A percentile compares a stretch with the other conserved stretches of the same genome.
These are phyloP conservation scores for Parnassius smintheus DNA, from an alignment of 2,888 invertebrate genomes.

Conservation along the genomic window DNA sequence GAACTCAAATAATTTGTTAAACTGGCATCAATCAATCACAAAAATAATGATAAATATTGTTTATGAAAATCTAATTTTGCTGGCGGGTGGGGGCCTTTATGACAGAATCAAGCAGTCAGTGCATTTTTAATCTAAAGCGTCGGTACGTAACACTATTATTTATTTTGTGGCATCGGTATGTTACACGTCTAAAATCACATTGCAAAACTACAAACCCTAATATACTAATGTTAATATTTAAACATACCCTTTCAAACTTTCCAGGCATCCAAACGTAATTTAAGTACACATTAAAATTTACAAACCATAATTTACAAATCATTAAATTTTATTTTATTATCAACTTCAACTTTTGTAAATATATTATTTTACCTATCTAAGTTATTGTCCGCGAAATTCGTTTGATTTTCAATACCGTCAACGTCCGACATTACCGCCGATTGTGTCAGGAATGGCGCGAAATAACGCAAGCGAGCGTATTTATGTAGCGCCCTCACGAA, in stretches of 20 bases:
- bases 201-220: slow-evolving; percentile 8
- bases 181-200: neutral
- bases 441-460: slow-evolving; percentile 57
- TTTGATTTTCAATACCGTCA: slow-evolving; percentile 28
- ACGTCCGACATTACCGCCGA: slow-evolving; percentile 41
- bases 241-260: slow-evolving; percentile 26
- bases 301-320: slow-evolving; percentile 8
- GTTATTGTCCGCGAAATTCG: slow-evolving; percentile 20
- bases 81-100: no score
- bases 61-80: no score
- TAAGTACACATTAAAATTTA: slow-evolving; percentile 10
- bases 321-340: slow-evolving; percentile 1
- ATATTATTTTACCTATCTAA: slow-evolving; percentile 5
- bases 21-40: no score
- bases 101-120: no score
- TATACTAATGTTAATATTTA: neutral
- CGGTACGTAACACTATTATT: no score
- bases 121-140: no score
- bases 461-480: slow-evolving; percentile 46
- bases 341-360: slow-evolving; percentile 9
- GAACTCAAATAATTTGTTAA: no score
- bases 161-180: no score
- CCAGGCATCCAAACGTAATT: slow-evolving; percentile 26
- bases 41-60: no score
- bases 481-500: slow-evolving; percentile 43